A percentile compares a stretch with the other conserved stretches of the same genome.
Evolutionary conservation across 1,140 invertebrate genomes (phyloP).

Genomic region (Conus ventricosus): DNA sequence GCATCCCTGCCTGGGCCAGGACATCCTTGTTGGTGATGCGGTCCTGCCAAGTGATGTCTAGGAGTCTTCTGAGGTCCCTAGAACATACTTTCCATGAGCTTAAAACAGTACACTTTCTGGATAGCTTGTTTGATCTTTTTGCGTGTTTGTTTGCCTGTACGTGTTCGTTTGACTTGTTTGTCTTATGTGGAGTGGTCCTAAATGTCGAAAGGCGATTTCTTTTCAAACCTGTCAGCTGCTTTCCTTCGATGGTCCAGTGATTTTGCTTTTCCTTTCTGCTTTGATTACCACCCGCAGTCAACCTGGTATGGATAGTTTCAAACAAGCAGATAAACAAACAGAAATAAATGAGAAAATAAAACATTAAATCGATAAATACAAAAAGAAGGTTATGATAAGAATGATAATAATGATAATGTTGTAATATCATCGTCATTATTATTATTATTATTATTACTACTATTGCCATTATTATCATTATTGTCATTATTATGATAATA

Average conservation of each 20-base stretch:
- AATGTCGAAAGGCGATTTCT: not conserved
- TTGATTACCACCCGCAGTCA: not conserved
- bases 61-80: not conserved
- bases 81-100: not conserved
- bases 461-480: too few species aligned
- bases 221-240: not conserved
- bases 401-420: too few species aligned
- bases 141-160: not conserved
- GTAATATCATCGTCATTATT: too few species aligned
- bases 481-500: too few species aligned
- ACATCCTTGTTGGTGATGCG: too few species aligned
- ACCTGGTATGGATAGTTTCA: not conserved
- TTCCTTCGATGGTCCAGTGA: not conserved
- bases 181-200: not conserved
- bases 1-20: not conserved
- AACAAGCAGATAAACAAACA: too few species aligned
- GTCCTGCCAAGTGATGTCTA: too few species aligned
- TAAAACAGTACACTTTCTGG: not conserved
- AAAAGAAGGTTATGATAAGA: too few species aligned
- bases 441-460: too few species aligned
- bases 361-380: too few species aligned
- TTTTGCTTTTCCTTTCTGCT: not conserved
- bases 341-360: too few species aligned
- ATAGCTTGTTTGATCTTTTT: not conserved
- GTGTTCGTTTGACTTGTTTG: not conserved